Conservation (phyloP, 2,888 invertebrate species). For the Embidobia sp. region DNA sequence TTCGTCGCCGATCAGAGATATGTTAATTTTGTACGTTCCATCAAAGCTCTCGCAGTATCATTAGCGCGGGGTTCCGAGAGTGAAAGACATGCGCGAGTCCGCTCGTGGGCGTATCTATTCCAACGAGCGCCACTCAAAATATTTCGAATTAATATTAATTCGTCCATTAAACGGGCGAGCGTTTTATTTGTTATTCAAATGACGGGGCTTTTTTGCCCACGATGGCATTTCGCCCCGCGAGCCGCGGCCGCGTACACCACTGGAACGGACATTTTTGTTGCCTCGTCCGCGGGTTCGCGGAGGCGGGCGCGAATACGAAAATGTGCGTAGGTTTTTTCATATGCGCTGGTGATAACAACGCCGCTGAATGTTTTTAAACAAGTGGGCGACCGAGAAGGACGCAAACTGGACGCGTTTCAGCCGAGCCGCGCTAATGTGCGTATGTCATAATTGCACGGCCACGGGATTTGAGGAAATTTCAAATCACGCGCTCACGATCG, state of each 20-base stretch:
- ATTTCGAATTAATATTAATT: conserved; percentile 48
- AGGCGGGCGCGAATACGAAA: conserved; percentile 56
- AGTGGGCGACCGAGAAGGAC: conserved; percentile 60
- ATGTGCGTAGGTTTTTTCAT: conserved; percentile 65
- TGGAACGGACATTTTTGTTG: conserved; percentile 51
- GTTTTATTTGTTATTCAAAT: conserved; percentile 50
- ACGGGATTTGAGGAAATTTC: not conserved
- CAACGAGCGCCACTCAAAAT: conserved; percentile 35
- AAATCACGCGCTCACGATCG: no score
- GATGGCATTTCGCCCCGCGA: conserved; percentile 19
- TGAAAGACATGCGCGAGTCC: conserved; percentile 8
- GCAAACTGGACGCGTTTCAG: conserved; percentile 46
- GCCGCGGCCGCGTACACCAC: no score
- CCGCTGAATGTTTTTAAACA: conserved; percentile 52
- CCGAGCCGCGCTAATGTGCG: conserved; percentile 5
- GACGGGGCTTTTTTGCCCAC: conserved; percentile 1
- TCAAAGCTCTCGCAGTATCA: conserved; percentile 19
- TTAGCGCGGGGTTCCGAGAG: conserved; percentile 26
- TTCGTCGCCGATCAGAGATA: conserved; percentile 43
- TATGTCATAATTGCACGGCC: conserved; percentile 17
- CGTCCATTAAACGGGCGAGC: conserved; percentile 14
- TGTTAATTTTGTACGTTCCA: conserved; percentile 38
- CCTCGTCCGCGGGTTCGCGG: conserved; percentile 25
- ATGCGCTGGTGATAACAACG: conserved; percentile 57
- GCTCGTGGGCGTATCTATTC: conserved; percentile 50